A percentile compares a stretch with the other conserved stretches of the same genome.
phyloP scores from a whole-genome alignment of 2,797 vertebrate species.

The Poliocrania exsul region DNA sequence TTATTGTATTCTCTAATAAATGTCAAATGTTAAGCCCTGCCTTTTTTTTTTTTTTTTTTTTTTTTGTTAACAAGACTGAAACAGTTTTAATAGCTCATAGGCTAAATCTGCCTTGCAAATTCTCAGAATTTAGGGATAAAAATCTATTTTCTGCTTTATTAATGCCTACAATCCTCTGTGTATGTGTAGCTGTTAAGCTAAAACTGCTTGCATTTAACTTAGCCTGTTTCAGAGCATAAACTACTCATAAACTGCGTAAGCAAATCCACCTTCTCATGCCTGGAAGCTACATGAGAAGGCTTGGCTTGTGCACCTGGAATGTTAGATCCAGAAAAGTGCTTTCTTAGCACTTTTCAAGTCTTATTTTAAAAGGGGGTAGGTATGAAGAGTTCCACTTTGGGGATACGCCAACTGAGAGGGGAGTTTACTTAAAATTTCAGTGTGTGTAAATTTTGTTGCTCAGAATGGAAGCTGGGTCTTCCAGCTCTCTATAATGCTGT shows the following conservation, averaged over 20 bases:
- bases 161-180: neutral
- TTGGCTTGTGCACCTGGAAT: neutral
- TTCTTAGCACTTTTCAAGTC: neutral
- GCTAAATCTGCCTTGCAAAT: neutral
- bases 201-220: neutral
- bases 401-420: neutral
- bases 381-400: neutral
- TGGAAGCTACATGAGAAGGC: neutral
- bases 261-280: neutral
- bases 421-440: neutral
- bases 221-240: neutral
- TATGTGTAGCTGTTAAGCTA: neutral
- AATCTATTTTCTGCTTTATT: neutral
- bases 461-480: neutral
- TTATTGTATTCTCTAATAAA: neutral
- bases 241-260: neutral
- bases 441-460: neutral
- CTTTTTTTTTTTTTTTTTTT: accelerated
- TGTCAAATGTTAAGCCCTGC: neutral
- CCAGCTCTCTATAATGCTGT: neutral
- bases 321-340: neutral
- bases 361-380: neutral
- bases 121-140: neutral
- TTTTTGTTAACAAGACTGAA: neutral
- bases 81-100: neutral